Evolutionary conservation across 2,888 invertebrate genomes (phyloP).

Genomic region (Lypha dubia): DNA sequence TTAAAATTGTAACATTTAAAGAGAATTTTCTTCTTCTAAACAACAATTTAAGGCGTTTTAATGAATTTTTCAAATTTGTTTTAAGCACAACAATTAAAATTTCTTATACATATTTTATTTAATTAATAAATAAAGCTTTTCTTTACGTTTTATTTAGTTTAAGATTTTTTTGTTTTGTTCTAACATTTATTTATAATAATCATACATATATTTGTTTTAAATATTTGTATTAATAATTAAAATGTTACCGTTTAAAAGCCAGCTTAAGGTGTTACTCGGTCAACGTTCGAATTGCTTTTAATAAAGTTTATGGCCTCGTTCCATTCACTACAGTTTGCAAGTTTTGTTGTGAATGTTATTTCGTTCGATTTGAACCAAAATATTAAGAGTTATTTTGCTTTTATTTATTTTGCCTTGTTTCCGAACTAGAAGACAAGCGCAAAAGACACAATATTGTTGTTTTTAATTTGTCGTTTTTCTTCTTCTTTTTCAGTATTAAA

Average conservation of each 20-base stretch:
- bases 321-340: slow-evolving; percentile 33
- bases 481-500: neutral
- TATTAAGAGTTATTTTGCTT: slow-evolving; percentile 51
- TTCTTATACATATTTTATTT: neutral
- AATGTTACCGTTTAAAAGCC: slow-evolving; percentile 26
- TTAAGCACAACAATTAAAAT: slow-evolving; percentile 40
- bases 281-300: slow-evolving; percentile 68
- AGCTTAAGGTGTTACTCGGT: slow-evolving; percentile 66
- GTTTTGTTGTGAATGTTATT: slow-evolving; percentile 53
- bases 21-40: slow-evolving; percentile 20
- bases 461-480: neutral
- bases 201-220: slow-evolving; percentile 1
- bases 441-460: slow-evolving; percentile 53
- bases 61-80: slow-evolving; percentile 2
- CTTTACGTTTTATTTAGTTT: slow-evolving; percentile 42
- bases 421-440: slow-evolving; percentile 60
- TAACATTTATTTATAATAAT: slow-evolving; percentile 3
- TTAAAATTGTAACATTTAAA: neutral
- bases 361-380: slow-evolving; percentile 26
- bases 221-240: slow-evolving; percentile 9
- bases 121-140: slow-evolving; percentile 52
- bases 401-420: neutral
- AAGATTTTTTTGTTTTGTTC: neutral
- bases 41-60: slow-evolving; percentile 47
- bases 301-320: slow-evolving; percentile 64